Evolutionary conservation across 2,797 vertebrate genomes (phyloP).

Genomic region (Galago senegalensis): DNA sequence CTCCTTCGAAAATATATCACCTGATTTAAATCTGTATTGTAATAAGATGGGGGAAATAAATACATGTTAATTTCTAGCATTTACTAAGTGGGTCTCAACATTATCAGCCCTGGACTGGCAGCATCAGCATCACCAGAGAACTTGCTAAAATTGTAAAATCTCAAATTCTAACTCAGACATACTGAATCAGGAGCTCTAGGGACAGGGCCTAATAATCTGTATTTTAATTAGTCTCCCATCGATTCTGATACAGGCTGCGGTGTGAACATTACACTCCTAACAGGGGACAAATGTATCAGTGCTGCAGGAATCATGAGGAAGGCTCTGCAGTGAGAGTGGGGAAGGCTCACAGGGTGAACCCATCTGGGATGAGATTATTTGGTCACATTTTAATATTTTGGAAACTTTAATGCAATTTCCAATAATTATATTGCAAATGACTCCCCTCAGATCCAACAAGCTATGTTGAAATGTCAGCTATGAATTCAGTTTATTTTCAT

Average conservation of each 20-base stretch:
- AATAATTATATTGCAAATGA: neutral
- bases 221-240: neutral
- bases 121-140: neutral
- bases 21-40: neutral
- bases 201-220: neutral
- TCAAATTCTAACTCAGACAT: neutral
- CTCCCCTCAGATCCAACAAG: neutral
- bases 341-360: neutral
- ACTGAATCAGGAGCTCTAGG: slow-evolving; percentile 36
- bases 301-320: neutral
- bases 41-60: neutral
- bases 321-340: neutral
- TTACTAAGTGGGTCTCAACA: neutral
- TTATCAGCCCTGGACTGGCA: neutral
- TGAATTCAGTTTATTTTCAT: slow-evolving; percentile 30
- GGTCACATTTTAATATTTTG: neutral
- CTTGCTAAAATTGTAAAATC: slow-evolving; percentile 24
- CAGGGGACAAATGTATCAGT: neutral
- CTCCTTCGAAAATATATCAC: neutral
- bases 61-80: neutral
- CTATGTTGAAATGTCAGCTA: neutral
- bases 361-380: neutral
- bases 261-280: neutral
- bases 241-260: neutral
- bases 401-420: slow-evolving; percentile 1